A percentile compares a stretch with the other conserved stretches of the same genome.
These are phyloP conservation scores for Platycheirus rosarum DNA, from an alignment of 2,888 invertebrate genomes.

Conservation along the genomic window DNA sequence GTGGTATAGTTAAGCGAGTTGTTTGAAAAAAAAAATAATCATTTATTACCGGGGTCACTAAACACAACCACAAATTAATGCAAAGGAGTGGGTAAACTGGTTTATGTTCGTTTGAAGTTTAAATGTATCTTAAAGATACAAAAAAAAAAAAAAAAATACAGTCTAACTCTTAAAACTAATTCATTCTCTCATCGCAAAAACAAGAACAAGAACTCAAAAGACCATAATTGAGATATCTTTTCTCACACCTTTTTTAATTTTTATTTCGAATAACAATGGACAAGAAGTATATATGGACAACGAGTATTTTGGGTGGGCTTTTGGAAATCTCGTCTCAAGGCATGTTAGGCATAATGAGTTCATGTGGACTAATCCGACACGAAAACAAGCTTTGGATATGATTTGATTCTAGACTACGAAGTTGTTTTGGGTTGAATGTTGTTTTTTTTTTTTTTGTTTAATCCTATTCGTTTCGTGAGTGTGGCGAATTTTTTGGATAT, in stretches of 20 bases:
- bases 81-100: slow-evolving; percentile 68
- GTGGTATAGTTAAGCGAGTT: background rate
- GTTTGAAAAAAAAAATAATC: slow-evolving; percentile 37
- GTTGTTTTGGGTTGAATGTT: background rate
- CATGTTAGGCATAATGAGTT: background rate
- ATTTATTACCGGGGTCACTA: slow-evolving; percentile 55
- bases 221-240: slow-evolving; percentile 57
- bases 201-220: slow-evolving; percentile 28
- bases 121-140: slow-evolving; percentile 7
- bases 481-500: background rate
- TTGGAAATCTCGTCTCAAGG: background rate
- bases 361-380: slow-evolving; percentile 6
- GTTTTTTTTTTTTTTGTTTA: background rate
- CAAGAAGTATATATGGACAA: slow-evolving; percentile 10
- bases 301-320: slow-evolving; percentile 12
- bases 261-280: slow-evolving; percentile 17
- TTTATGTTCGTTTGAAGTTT: slow-evolving; percentile 23
- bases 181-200: slow-evolving; percentile 9
- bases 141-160: background rate
- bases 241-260: slow-evolving; percentile 38
- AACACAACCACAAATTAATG: slow-evolving; percentile 56
- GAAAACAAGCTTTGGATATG: background rate
- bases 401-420: background rate
- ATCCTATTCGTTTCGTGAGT: background rate
- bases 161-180: slow-evolving; percentile 18